phyloP scores from a whole-genome alignment of 2,113 vertebrate genomes.

The Tenrec ecaudatus region DNA sequence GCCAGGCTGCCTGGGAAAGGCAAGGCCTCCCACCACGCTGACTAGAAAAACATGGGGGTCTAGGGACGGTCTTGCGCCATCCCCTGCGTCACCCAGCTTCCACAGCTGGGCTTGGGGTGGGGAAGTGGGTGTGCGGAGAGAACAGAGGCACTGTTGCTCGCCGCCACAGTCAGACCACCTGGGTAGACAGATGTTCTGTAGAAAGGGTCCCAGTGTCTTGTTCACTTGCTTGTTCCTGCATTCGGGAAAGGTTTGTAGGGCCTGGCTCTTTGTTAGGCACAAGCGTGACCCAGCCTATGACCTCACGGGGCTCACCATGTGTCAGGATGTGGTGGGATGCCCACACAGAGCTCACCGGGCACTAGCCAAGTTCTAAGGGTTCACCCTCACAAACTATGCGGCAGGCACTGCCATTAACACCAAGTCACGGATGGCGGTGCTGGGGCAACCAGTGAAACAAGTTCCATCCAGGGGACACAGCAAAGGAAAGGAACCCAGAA shows the following conservation, averaged over 20 bases:
- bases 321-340: too few relatives aligned
- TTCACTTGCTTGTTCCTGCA: background rate
- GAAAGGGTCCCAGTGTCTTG: background rate
- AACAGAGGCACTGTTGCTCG: background rate
- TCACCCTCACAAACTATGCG: fast-evolving
- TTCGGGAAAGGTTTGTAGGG: background rate
- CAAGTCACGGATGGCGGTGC: background rate
- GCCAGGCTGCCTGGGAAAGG: slow-evolving; percentile 54
- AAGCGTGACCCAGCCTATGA: background rate
- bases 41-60: background rate
- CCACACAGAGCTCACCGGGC: background rate
- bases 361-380: too few relatives aligned
- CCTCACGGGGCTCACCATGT: too few relatives aligned
- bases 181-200: background rate
- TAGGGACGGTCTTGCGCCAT: background rate
- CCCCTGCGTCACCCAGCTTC: background rate
- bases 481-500: background rate
- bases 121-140: background rate
- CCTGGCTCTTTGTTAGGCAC: background rate
- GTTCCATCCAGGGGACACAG: background rate
- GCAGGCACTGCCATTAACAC: fast-evolving
- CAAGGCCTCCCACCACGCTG: background rate
- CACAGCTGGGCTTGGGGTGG: slow-evolving; percentile 4
- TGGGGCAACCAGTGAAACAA: background rate
- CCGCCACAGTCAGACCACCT: background rate